Conservation (phyloP, 1,140 invertebrate genomes). For the Chelonus insularis region DNA sequence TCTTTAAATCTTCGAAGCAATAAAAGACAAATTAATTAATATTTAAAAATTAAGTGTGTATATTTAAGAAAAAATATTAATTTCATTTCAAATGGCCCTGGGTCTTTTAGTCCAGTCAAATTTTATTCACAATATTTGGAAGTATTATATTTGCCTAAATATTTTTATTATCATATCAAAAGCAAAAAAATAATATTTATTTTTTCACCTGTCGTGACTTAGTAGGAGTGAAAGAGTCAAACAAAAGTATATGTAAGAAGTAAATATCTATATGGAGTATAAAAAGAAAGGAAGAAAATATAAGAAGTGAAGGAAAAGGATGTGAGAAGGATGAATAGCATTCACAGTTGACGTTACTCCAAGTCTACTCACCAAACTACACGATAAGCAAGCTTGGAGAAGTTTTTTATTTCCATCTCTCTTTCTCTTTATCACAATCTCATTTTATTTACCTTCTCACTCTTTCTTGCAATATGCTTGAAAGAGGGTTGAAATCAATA, state of each 20-base stretch:
- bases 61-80: no score
- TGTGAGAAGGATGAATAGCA: slow-evolving; percentile 1
- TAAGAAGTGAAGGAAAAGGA: background rate
- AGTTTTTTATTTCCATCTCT: slow-evolving; percentile 7
- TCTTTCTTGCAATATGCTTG: slow-evolving; percentile 21
- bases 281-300: background rate
- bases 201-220: background rate
- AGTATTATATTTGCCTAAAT: no score
- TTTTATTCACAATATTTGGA: no score
- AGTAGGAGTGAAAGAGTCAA: no score
- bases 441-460: background rate
- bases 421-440: background rate
- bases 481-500: slow-evolving; percentile 49
- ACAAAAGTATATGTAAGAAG: background rate
- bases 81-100: no score
- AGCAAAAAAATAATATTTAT: no score
- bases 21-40: no score
- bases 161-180: no score
- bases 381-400: slow-evolving; percentile 13
- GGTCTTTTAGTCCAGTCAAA: no score
- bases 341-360: slow-evolving; percentile 5
- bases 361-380: slow-evolving; percentile 6
- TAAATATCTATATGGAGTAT: background rate
- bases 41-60: no score
- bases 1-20: no score